Base-by-base conservation (phyloP, 2,113 vertebrate species). In the Regulus satrapa region DNA sequence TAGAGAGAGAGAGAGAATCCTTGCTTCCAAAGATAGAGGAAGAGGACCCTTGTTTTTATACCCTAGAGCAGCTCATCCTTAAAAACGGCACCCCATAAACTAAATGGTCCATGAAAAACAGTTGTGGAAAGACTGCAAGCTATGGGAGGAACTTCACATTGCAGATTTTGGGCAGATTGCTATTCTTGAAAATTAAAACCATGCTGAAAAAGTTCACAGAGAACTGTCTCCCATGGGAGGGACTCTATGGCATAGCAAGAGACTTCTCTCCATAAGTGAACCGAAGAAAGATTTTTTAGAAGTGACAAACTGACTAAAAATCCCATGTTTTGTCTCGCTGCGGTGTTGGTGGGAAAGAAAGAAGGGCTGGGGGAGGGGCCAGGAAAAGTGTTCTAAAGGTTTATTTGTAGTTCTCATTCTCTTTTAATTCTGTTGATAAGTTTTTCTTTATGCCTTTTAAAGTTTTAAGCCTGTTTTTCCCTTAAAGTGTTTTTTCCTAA, bases 91-190 rank as follows among this genome's bases (percentile, higher is more conserved):
- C 25, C 11, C 41, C 9, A 36, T 31, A 14, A 59, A 17, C 32
- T 16, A 45, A 56, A 34, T 45, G 6, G 24, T 14, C 40, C 14
- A 20, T 2, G 3, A 16, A 45, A 73, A 17, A 10, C 31, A 56
- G 40, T 21, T 56, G 52, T 45, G 24, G 41, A 5, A 73, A 56
- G 52, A 56, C 24, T 56, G 24, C 8, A 56, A 45, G 10, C 18
- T 1, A 1, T 34, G 18, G 32, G 14, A 73, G 24, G 18, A 11
- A 34, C 10, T 45, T 56, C 8, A 21, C 1, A 0, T 34, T 34
- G 40, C 18, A 16, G 52, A 56, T 73, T 56, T 73, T 1, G 0
- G 32, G 40, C 10, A n/a, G 18, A 45, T 40, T 56, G 18, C 41
- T 73, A 34, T 28, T 34, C 5, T 3, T 34, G 52, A 74, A 34